Evolutionary conservation across 2,888 invertebrate genomes (phyloP).

Genomic region (Copidosoma aretas): DNA sequence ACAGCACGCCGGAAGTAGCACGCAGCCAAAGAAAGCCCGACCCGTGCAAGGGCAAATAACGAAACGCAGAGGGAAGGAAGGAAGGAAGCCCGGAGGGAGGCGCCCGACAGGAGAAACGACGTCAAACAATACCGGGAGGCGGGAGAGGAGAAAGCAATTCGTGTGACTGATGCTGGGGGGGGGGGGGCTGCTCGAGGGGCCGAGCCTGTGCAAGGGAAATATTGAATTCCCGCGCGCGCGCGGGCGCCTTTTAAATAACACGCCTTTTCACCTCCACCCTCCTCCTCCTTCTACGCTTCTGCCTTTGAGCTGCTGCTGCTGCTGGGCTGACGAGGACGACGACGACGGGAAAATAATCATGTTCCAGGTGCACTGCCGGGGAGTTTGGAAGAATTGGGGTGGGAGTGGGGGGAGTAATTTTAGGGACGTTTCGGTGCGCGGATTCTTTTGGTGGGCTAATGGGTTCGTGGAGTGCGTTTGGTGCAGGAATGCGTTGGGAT

Average conservation of each 20-base stretch:
- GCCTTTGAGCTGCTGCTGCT: no score
- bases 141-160: conserved; percentile 35
- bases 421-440: background rate
- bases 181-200: conserved; percentile 35
- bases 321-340: no score
- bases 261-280: background rate
- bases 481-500: no score
- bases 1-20: no score
- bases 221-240: conserved; percentile 29
- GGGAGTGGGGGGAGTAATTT: background rate
- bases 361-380: background rate
- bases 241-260: conserved; percentile 9
- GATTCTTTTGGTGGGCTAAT: no score
- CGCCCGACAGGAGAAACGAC: conserved; percentile 6
- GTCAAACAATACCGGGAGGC: conserved; percentile 22
- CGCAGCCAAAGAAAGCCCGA: no score
- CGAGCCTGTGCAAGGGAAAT: conserved; percentile 20
- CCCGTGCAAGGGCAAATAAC: no score
- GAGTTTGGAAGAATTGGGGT: background rate
- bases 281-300: background rate
- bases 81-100: background rate
- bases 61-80: background rate
- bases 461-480: no score
- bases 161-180: conserved; percentile 48
- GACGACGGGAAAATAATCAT: conserved; percentile 17